Percentiles rank a stretch among this genome's conserved stretches.
Conservation (phyloP, 2,113 vertebrate genomes). For the Hiodon alosoides region DNA sequence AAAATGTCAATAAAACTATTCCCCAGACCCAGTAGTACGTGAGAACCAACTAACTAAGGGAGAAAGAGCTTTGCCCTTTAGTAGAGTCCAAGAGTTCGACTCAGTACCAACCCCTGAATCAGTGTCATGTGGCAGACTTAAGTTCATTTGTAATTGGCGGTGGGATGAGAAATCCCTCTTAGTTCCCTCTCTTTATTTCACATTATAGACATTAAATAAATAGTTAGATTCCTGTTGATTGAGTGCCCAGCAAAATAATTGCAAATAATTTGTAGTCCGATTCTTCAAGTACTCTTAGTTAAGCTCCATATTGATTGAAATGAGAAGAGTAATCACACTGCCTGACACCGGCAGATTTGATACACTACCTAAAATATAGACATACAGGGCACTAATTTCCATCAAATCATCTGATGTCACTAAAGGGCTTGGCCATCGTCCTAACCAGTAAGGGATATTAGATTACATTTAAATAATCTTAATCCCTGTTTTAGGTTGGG, state of each 20-base stretch:
- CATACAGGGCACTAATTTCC: background rate
- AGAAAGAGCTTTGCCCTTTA: background rate
- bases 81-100: background rate
- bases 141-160: conserved; percentile 43
- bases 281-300: conserved; percentile 31
- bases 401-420: background rate
- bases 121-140: conserved; percentile 16
- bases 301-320: conserved; percentile 48
- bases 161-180: conserved; percentile 30
- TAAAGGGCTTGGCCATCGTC: background rate
- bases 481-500: no score
- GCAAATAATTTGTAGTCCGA: conserved; percentile 46
- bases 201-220: conserved; percentile 45
- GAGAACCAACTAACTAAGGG: no score
- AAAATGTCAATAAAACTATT: no score
- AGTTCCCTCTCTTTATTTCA: conserved; percentile 30
- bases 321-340: conserved; percentile 13
- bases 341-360: conserved; percentile 16
- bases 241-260: conserved; percentile 45
- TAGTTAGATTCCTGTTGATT: conserved; percentile 44
- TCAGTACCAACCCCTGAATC: conserved; percentile 3
- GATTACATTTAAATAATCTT: background rate
- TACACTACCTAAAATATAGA: background rate
- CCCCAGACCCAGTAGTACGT: no score
- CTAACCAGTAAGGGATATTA: background rate